Evolutionary conservation across 2,113 vertebrate genomes (phyloP).

Genomic region (Dicrurus megarhynchus): DNA sequence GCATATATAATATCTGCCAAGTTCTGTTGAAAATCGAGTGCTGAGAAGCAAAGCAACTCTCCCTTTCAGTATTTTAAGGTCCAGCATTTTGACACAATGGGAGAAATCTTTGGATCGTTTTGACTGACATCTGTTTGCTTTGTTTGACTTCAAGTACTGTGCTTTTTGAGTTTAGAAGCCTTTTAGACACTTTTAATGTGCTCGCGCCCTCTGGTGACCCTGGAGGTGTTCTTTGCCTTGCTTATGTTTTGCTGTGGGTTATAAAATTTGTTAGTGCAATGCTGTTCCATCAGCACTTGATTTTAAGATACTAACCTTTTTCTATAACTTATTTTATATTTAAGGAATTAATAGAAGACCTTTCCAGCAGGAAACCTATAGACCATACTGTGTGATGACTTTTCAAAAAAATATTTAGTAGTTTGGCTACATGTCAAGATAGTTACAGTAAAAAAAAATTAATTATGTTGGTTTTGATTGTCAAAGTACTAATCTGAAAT

Average conservation of each 20-base stretch:
- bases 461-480: background rate
- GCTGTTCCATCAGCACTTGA: background rate
- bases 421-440: background rate
- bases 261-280: background rate
- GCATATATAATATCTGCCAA: background rate
- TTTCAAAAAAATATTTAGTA: background rate
- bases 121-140: background rate
- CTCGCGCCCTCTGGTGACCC: constrained; percentile 22
- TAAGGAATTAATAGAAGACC: background rate
- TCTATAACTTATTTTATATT: background rate
- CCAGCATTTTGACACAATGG: background rate
- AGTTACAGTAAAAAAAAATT: background rate
- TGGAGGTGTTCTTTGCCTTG: background rate
- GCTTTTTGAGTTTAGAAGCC: background rate
- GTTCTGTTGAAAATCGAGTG: background rate
- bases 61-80: background rate
- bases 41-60: background rate
- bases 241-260: background rate
- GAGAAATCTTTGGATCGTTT: background rate
- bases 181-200: background rate
- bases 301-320: background rate
- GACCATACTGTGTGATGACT: background rate
- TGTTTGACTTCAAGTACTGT: background rate
- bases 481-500: background rate
- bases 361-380: background rate